Evolutionary conservation across 2,888 invertebrate species (phyloP), one percentile per base, ranked within the genome.

Genomic region (Morpho deidamia): DNA sequence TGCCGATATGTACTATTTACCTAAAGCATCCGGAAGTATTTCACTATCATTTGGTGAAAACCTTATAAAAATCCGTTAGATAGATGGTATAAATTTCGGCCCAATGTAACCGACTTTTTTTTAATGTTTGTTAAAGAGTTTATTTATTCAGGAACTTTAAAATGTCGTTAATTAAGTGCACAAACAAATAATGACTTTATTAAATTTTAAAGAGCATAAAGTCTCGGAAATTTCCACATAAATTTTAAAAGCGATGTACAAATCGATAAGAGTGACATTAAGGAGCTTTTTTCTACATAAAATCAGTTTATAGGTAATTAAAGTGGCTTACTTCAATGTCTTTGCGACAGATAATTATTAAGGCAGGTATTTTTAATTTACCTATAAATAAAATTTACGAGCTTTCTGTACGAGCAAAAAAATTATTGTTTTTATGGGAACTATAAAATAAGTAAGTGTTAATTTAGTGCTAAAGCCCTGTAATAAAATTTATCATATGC

Each of bases 231-330:
- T 35, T 33, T 44, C n/a, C 11, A 32, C 39, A 40, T 52, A 49
- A 49, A 52, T 49, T 58, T 50, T 50, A 37, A 53, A 53, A 14
- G 50, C 55, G 46, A 52, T 52, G 49, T 54, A 58, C 41, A 50
- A 43, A 11, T 11, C 46, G 47, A 53, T 43, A 38, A 41, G 32
- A 39, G 32, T 39, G 46, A 53, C 50, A 40, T 53, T 46, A 43
- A 56, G 14, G 39, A 9, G 34, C 35, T 50, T 43, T 55, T 55
- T 46, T 55, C 11, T 46, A 44, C 34, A n/a, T 44, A 43, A 47
- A 55, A 33, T n/a, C 33, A 23, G 23, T 50, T 53, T 39, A 53
- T 45, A 41, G 34, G 11, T 42, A 11, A 47, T 39, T 47, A 48
- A 48, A 48, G 14, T 48, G 32, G 48, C 8, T 37, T 37, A 23